These are phyloP conservation scores for Chlorodrepanis virens DNA, from an alignment of 2,113 vertebrate species.

Conservation along the genomic window DNA sequence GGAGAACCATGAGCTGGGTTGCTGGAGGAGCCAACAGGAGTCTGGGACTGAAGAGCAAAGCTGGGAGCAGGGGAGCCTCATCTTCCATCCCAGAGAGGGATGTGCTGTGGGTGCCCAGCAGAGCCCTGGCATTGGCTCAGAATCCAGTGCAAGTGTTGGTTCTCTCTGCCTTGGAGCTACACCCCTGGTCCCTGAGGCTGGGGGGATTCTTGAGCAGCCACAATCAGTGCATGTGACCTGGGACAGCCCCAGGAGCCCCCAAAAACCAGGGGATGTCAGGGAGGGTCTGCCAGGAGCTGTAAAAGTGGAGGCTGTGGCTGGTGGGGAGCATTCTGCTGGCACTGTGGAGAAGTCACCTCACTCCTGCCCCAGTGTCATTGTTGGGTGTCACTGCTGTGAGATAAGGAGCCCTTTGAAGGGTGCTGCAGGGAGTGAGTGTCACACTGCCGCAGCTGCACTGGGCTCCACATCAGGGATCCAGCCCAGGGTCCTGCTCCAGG, in stretches of 20 bases:
- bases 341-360: not conserved
- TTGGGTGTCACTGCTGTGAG: not conserved
- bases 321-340: accelerated
- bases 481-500: not conserved
- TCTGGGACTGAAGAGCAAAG: not conserved
- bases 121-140: not conserved
- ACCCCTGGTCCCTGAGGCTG: accelerated
- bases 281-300: not conserved
- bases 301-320: not conserved
- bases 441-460: not conserved
- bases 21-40: not conserved
- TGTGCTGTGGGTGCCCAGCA: not conserved
- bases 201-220: not conserved
- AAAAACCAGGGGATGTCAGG: accelerated
- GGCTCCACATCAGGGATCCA: not conserved
- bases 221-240: accelerated
- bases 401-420: not conserved
- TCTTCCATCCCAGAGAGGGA: accelerated
- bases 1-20: not conserved
- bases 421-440: not conserved
- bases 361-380: not conserved
- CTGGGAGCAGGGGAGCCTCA: not conserved
- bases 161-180: accelerated
- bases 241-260: not conserved
- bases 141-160: not conserved